A percentile compares a stretch with the other conserved stretches of the same genome.
These are phyloP conservation scores for Tachysurus fulvidraco DNA, from an alignment of 2,113 vertebrate species.

Conservation along the genomic window DNA sequence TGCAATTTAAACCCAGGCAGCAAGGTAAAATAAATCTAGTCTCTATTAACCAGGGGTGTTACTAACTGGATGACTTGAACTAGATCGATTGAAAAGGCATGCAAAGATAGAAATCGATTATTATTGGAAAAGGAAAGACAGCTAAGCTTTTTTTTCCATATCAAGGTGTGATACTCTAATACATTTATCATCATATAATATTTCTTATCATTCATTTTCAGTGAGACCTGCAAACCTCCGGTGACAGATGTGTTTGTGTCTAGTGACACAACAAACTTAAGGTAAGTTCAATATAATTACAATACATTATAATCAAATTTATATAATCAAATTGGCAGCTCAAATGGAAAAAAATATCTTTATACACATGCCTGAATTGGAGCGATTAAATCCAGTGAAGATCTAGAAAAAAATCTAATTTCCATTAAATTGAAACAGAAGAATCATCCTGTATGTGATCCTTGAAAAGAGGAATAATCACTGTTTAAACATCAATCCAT, in stretches of 20 bases:
- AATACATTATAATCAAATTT: too few relatives aligned
- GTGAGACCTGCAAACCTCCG: too few relatives aligned
- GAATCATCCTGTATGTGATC: neutral
- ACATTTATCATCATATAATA: too few relatives aligned
- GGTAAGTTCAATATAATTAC: too few relatives aligned
- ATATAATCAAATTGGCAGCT: neutral
- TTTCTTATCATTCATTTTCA: too few relatives aligned
- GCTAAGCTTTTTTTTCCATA: neutral
- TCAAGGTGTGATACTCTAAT: neutral
- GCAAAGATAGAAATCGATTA: neutral
- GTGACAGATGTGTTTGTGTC: too few relatives aligned
- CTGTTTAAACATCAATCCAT: neutral
- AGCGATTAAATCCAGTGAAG: neutral
- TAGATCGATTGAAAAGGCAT: neutral
- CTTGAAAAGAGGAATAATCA: neutral
- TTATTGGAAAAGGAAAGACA: too few relatives aligned
- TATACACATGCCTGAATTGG: neutral
- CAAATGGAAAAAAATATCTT: neutral
- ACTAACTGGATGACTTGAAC: neutral
- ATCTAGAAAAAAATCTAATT: neutral
- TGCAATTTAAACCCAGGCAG: neutral
- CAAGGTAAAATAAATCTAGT: neutral
- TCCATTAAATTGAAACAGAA: neutral
- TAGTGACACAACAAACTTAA: too few relatives aligned
- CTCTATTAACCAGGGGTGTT: neutral